A percentile compares a stretch with the other conserved stretches of the same genome.
Evolutionary conservation across 1,140 invertebrate species (phyloP).

Genomic region (Saccostrea glomerata): DNA sequence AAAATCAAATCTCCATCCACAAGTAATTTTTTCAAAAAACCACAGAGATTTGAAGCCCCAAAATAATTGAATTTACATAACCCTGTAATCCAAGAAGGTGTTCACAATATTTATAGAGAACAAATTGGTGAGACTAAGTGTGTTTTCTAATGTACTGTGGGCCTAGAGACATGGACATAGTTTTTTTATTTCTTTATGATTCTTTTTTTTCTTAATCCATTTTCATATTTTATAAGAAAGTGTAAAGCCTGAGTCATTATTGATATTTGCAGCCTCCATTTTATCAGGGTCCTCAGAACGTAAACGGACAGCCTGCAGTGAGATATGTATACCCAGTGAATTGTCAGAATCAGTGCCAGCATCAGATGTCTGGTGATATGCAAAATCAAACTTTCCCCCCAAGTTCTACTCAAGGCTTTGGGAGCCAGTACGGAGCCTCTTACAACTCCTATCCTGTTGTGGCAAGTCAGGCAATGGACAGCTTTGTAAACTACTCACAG

Average conservation of each 20-base stretch:
- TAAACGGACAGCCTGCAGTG: slow-evolving; percentile 39
- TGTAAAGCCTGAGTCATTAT: no score
- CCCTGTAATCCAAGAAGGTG: no score
- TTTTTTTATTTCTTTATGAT: not conserved
- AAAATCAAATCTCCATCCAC: no score
- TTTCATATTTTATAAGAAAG: not conserved
- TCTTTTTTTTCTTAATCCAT: not conserved
- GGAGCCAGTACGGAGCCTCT: slow-evolving; percentile 31
- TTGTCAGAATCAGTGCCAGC: slow-evolving; percentile 48
- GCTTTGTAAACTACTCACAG: slow-evolving; percentile 44
- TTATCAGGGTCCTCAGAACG: slow-evolving; percentile 54
- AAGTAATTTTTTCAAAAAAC: no score
- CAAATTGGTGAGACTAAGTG: not conserved
- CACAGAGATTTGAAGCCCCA: no score
- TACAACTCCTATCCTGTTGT: slow-evolving; percentile 4
- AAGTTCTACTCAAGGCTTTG: slow-evolving; percentile 41
- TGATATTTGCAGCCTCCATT: slow-evolving; percentile 50
- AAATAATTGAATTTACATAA: no score
- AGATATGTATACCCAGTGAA: slow-evolving; percentile 52
- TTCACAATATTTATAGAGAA: no score
- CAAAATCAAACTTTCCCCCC: slow-evolving; percentile 45
- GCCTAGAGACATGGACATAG: not conserved
- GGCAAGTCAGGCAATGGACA: slow-evolving; percentile 33
- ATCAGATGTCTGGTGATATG: slow-evolving; percentile 47
- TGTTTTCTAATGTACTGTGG: not conserved